Evolutionary conservation across 1,140 invertebrate species (phyloP).

Genomic region (Heliconius himera): DNA sequence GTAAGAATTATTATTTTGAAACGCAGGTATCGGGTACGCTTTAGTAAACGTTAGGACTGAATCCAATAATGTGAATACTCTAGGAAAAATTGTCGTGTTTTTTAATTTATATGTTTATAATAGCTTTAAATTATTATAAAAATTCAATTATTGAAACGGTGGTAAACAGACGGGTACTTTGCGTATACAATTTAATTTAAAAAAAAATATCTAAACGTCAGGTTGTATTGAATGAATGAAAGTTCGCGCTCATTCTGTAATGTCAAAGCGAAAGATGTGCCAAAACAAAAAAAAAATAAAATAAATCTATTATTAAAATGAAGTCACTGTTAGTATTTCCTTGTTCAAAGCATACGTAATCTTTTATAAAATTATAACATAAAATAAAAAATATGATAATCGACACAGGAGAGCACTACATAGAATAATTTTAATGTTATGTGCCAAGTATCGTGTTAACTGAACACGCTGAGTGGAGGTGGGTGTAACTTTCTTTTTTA

Average conservation of each 20-base stretch:
- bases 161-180: slow-evolving; percentile 8
- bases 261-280: slow-evolving; percentile 15
- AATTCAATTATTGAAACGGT: slow-evolving; percentile 4
- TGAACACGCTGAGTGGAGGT: slow-evolving; percentile 13
- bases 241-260: neutral
- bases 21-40: slow-evolving; percentile 15
- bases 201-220: neutral
- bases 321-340: slow-evolving; percentile 36
- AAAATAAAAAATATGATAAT: slow-evolving; percentile 18
- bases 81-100: slow-evolving; percentile 9
- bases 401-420: slow-evolving; percentile 17
- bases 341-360: slow-evolving; percentile 29
- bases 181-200: neutral
- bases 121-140: slow-evolving; percentile 13
- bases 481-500: slow-evolving; percentile 4
- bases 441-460: neutral
- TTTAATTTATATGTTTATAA: neutral
- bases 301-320: slow-evolving; percentile 18
- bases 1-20: slow-evolving; percentile 5
- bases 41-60: slow-evolving; percentile 13
- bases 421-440: slow-evolving; percentile 22
- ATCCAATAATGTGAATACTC: slow-evolving; percentile 7
- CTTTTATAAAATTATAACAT: slow-evolving; percentile 25
- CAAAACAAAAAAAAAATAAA: slow-evolving; percentile 10
- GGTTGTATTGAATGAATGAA: slow-evolving; percentile 14